phyloP scores from a whole-genome alignment of 1,140 invertebrate species.

The Himalopsyche phryganea region DNA sequence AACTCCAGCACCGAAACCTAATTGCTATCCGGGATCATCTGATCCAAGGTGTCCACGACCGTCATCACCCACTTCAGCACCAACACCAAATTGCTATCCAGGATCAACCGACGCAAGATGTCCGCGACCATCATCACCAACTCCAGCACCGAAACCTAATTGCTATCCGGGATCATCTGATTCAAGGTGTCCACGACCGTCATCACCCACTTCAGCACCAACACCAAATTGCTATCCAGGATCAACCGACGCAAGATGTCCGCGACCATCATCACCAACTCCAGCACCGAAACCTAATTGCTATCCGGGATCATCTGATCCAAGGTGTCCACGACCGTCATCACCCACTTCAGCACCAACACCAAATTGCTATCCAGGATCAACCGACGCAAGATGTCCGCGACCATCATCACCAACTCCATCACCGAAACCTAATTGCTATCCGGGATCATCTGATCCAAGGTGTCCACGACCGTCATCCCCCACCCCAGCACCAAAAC shows the following conservation, averaged over 20 bases:
- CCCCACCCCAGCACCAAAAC: slow-evolving; percentile 28
- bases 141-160: slow-evolving; percentile 33
- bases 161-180: slow-evolving; percentile 44
- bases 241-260: slow-evolving; percentile 10
- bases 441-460: slow-evolving; percentile 35
- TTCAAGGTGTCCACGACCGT: slow-evolving; percentile 37
- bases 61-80: slow-evolving; percentile 33
- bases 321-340: slow-evolving; percentile 36
- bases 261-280: slow-evolving; percentile 31
- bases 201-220: slow-evolving; percentile 25
- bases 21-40: slow-evolving; percentile 41
- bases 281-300: slow-evolving; percentile 30
- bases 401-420: slow-evolving; percentile 2
- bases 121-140: slow-evolving; percentile 38
- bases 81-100: slow-evolving; percentile 41
- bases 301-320: slow-evolving; percentile 41
- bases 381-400: slow-evolving; percentile 40
- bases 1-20: slow-evolving; percentile 7
- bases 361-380: slow-evolving; percentile 39
- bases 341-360: slow-evolving; percentile 21
- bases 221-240: slow-evolving; percentile 39
- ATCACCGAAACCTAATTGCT: slow-evolving; percentile 36
- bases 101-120: slow-evolving; percentile 49
- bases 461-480: slow-evolving; percentile 37
- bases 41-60: slow-evolving; percentile 40